Evolutionary conservation across 2,888 invertebrate species (phyloP).

Genomic region (Pharmacophagus antenor): DNA sequence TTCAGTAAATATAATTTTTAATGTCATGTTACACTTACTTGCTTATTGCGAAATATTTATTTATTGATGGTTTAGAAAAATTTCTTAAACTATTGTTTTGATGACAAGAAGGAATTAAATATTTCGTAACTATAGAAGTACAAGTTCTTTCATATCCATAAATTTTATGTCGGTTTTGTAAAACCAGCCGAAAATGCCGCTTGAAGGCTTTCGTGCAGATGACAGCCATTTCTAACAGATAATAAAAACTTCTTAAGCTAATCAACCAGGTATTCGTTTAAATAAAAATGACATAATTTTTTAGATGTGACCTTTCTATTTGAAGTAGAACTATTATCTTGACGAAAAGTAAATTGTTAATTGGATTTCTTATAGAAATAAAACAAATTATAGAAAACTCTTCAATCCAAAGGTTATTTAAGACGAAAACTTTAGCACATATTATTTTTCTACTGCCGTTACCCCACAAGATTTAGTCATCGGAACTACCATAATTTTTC

Average conservation of each 20-base stretch:
- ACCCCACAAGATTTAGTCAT: no score
- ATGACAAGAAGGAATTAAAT: not conserved
- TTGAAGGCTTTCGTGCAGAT: slow-evolving; percentile 48
- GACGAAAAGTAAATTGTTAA: no score
- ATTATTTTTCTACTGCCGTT: no score
- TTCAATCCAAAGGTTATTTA: no score
- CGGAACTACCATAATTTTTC: no score
- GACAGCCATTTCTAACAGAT: slow-evolving; percentile 48
- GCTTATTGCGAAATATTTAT: slow-evolving; percentile 19
- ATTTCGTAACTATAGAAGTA: slow-evolving; percentile 16
- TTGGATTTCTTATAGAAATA: no score
- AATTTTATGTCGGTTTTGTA: slow-evolving; percentile 44
- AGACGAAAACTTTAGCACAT: no score
- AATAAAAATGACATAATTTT: not conserved
- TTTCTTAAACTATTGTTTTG: slow-evolving; percentile 11
- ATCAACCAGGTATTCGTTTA: slow-evolving; percentile 17
- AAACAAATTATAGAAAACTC: no score
- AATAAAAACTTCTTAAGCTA: slow-evolving; percentile 9
- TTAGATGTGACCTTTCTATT: not conserved
- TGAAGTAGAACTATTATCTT: no score
- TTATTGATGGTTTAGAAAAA: slow-evolving; percentile 15
- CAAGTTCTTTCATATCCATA: slow-evolving; percentile 32
- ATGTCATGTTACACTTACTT: slow-evolving; percentile 19
- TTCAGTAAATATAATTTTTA: slow-evolving; percentile 8
- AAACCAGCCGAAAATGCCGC: slow-evolving; percentile 49